Evolutionary conservation across 2,113 vertebrate species (phyloP).

Genomic region (Tetrao urogallus): DNA sequence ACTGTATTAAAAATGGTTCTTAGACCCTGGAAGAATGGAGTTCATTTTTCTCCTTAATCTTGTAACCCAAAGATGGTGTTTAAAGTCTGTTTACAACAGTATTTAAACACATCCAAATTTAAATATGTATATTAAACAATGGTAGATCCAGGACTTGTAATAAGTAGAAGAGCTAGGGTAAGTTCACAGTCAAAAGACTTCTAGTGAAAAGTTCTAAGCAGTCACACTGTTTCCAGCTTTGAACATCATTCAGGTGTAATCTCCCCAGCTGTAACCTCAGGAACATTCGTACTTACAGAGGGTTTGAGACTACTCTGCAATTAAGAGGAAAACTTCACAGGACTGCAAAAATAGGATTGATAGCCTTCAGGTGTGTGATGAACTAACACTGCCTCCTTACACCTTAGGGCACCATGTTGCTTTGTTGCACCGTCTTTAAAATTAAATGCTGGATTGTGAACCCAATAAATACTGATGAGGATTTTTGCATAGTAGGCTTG

Average conservation of each 20-base stretch:
- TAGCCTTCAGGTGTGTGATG: neutral
- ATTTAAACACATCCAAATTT: neutral
- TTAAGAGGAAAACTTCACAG: neutral
- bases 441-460: neutral
- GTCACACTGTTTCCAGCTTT: constrained; percentile 16
- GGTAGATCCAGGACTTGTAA: neutral
- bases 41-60: neutral
- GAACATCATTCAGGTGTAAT: neutral
- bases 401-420: neutral
- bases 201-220: neutral
- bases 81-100: neutral
- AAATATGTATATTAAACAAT: neutral
- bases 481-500: neutral
- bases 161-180: neutral
- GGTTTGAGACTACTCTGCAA: neutral
- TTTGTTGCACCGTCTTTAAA: neutral
- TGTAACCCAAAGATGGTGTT: neutral
- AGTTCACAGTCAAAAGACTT: constrained; percentile 11
- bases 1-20: neutral
- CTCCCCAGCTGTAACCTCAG: neutral
- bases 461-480: neutral
- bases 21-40: neutral
- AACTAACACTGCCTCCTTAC: neutral
- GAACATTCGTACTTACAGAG: neutral
- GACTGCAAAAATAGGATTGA: neutral